Conservation (phyloP, 2,113 vertebrate species). For the Tretioscincus oriximinensis region DNA sequence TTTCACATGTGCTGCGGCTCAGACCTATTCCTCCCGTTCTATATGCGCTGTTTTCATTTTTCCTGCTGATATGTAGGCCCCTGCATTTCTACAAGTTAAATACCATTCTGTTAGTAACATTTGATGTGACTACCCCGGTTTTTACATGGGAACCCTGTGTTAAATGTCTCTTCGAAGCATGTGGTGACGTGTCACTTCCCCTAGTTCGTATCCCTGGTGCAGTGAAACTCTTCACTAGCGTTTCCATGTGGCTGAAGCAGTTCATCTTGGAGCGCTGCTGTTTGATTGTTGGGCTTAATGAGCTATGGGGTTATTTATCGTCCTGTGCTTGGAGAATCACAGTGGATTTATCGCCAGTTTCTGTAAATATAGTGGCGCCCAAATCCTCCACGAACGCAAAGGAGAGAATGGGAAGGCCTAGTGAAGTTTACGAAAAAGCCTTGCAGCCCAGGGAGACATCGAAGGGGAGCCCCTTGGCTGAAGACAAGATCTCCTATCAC, state of each 20-base stretch:
- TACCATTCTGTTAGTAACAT: too few species aligned
- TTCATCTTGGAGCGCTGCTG: constrained; percentile 67
- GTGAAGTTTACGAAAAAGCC: not conserved
- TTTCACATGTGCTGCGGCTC: too few species aligned
- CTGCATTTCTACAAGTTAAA: too few species aligned
- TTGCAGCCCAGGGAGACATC: not conserved
- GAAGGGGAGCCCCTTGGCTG: not conserved
- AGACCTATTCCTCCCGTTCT: too few species aligned
- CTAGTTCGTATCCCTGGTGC: not conserved
- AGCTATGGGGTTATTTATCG: constrained; percentile 73
- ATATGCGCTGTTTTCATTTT: too few species aligned
- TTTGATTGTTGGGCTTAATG: constrained; percentile 71
- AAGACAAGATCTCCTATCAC: not conserved
- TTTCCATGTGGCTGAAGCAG: constrained; percentile 56
- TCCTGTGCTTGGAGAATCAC: constrained; percentile 67
- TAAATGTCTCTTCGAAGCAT: not conserved
- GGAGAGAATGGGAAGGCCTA: constrained; percentile 24
- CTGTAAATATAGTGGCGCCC: constrained; percentile 69
- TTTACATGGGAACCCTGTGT: too few species aligned
- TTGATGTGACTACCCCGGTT: too few species aligned
- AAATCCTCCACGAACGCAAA: constrained; percentile 58
- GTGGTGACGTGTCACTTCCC: too few species aligned
- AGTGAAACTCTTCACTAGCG: not conserved
- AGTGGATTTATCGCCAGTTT: constrained; percentile 71
- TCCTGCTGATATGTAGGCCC: too few species aligned